These are phyloP conservation scores for Bursaphelenchus okinawaensis DNA, from an alignment of 2,888 invertebrate species.

Conservation along the genomic window DNA sequence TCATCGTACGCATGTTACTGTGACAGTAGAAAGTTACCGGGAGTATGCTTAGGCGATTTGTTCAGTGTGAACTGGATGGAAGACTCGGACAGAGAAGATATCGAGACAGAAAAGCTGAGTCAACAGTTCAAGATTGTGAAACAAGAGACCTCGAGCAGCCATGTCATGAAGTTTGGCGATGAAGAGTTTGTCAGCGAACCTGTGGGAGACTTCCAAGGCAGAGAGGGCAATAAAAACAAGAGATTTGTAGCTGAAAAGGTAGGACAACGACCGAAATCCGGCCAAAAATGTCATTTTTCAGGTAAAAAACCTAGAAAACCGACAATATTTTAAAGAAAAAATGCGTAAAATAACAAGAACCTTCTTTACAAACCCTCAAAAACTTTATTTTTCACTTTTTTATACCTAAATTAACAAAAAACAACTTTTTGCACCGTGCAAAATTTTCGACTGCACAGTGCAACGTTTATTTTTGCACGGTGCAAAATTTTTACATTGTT, in stretches of 20 bases:
- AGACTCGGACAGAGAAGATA: constrained; percentile 50
- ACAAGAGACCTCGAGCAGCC: constrained; percentile 64
- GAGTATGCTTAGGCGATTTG: constrained; percentile 63
- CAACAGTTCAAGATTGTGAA: constrained; percentile 63
- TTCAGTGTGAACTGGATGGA: constrained; percentile 64
- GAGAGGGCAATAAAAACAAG: constrained; percentile 6
- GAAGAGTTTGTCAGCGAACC: constrained; percentile 46
- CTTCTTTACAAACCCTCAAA: no score
- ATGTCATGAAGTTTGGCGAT: constrained; percentile 65
- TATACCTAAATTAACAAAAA: no score
- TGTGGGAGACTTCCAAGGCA: constrained; percentile 59
- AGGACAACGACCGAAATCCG: no score
- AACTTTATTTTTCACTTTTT: no score
- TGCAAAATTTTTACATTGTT: no score
- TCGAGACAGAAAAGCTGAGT: constrained; percentile 62
- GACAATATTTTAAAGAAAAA: no score
- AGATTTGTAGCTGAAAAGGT: neutral
- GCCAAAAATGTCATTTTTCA: no score
- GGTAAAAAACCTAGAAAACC: no score
- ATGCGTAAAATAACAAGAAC: no score
- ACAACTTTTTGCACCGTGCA: no score
- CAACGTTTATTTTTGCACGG: no score
- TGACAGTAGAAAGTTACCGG: constrained; percentile 57
- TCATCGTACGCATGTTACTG: constrained; percentile 66
- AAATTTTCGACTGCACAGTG: no score